These are phyloP conservation scores for Argyra leucocephala DNA, from an alignment of 2,888 invertebrate species.

Conservation along the genomic window DNA sequence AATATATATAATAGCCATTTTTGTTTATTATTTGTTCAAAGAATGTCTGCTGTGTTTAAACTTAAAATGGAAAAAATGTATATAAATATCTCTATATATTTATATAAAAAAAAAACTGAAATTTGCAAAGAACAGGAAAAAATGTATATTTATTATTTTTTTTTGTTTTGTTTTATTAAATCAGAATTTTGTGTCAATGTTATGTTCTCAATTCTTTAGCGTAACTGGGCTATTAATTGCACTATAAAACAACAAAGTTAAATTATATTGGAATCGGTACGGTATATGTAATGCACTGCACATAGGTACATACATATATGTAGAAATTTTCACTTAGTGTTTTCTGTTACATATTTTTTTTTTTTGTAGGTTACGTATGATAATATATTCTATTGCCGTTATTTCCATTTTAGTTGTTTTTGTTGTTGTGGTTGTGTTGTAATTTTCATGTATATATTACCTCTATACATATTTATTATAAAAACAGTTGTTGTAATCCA, in stretches of 20 bases:
- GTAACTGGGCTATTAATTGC: neutral
- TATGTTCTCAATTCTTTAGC: slow-evolving; percentile 2
- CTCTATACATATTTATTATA: no score
- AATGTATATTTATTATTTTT: no score
- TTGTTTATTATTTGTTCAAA: no score
- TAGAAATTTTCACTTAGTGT: no score
- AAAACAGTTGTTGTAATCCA: no score
- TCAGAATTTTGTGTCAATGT: slow-evolving; percentile 1
- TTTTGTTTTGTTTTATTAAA: neutral
- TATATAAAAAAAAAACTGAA: neutral
- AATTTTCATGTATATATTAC: no score
- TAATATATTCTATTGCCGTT: neutral
- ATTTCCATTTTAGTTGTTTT: no score
- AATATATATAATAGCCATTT: no score
- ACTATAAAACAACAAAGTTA: no score
- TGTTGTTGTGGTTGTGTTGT: neutral
- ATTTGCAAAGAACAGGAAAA: neutral
- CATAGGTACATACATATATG: no score
- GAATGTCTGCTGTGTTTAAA: no score
- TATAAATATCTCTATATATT: neutral
- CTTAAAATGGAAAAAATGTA: neutral
- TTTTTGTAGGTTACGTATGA: neutral
- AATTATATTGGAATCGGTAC: neutral
- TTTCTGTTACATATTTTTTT: neutral
- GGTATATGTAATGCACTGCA: no score